Percentiles rank a stretch among this genome's conserved stretches.
Conservation (phyloP, 2,888 invertebrate species). For the Nowickia ferox region DNA sequence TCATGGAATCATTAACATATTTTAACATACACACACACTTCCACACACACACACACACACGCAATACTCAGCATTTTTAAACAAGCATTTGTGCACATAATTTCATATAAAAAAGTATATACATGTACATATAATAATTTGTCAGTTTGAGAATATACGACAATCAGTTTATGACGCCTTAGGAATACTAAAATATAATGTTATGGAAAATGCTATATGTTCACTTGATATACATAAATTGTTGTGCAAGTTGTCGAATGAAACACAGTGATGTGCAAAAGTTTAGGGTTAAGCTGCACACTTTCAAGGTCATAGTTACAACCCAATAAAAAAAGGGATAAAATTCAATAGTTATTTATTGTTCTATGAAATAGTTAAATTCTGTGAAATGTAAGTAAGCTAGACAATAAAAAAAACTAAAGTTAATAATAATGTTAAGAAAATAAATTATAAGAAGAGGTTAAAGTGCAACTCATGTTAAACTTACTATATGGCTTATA, state of each 20-base stretch:
- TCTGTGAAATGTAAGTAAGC: too few species aligned
- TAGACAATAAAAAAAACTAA: too few species aligned
- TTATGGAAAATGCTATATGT: slow-evolving; percentile 44
- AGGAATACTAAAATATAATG: slow-evolving; percentile 62
- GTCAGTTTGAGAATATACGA: slow-evolving; percentile 56
- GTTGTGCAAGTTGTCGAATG: not conserved
- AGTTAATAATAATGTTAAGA: too few species aligned
- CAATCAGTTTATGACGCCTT: slow-evolving; percentile 60
- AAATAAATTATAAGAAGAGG: too few species aligned
- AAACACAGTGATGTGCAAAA: not conserved
- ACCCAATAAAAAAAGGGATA: not conserved
- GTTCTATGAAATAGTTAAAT: too few species aligned
- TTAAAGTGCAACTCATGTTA: too few species aligned
- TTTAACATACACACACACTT: slow-evolving; percentile 1
- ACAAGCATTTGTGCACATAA: slow-evolving; percentile 26
- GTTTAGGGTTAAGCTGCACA: not conserved
- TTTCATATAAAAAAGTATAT: slow-evolving; percentile 29
- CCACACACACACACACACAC: not conserved
- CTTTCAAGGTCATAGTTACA: not conserved
- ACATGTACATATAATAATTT: slow-evolving; percentile 50
- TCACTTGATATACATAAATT: slow-evolving; percentile 21
- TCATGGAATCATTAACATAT: slow-evolving; percentile 33
- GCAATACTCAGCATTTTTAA: slow-evolving; percentile 14
- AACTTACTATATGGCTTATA: too few species aligned
- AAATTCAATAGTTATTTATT: not conserved